These are phyloP conservation scores for Sceloporus tristichus DNA, from an alignment of 2,113 vertebrate genomes.

Conservation along the genomic window DNA sequence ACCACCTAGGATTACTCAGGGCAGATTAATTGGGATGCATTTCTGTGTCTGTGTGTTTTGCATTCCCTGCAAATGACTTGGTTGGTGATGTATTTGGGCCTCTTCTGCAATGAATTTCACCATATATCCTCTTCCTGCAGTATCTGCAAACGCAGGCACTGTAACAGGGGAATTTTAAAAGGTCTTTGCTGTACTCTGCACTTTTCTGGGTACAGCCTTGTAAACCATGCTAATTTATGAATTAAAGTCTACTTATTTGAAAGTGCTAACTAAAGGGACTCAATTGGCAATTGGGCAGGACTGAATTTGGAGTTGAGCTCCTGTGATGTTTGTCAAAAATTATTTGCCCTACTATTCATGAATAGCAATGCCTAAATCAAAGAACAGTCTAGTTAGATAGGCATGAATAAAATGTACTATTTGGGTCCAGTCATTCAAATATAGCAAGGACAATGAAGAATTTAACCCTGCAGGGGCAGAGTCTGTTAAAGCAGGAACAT, in stretches of 20 bases:
- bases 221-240: conserved; percentile 35
- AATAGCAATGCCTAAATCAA: conserved; percentile 10
- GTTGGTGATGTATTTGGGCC: not conserved
- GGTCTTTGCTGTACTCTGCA: not conserved
- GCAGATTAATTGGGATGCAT: not conserved
- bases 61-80: not conserved
- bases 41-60: conserved; percentile 25
- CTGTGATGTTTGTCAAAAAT: conserved; percentile 8
- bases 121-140: conserved; percentile 26
- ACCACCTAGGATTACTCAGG: not conserved
- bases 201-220: conserved; percentile 22
- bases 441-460: not conserved
- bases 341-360: not conserved
- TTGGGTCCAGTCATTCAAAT: not conserved
- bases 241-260: conserved; percentile 30
- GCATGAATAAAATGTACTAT: not conserved
- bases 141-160: conserved; percentile 33
- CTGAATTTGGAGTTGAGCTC: conserved; percentile 12
- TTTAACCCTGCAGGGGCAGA: not conserved
- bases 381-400: not conserved
- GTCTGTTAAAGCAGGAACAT: not conserved
- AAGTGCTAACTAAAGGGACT: conserved; percentile 24
- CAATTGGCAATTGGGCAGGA: conserved; percentile 1
- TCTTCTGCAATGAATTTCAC: conserved; percentile 36
- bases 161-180: conserved; percentile 26